These are phyloP conservation scores for Agonopterix arenella DNA, from an alignment of 2,888 invertebrate genomes.

Conservation along the genomic window DNA sequence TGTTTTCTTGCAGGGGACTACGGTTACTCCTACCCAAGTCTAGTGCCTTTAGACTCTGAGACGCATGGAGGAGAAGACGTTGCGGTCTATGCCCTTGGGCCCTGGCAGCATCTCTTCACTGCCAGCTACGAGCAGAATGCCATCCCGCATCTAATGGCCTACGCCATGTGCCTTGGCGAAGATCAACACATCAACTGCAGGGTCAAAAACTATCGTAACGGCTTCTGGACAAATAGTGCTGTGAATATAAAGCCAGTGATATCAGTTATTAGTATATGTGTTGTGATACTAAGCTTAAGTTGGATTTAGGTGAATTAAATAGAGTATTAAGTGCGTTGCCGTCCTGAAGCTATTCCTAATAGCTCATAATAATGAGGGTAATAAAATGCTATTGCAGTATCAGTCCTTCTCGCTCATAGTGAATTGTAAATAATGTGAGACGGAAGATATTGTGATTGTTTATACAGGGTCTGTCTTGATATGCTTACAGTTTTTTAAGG, in stretches of 20 bases:
- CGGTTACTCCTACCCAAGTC: conserved; percentile 75
- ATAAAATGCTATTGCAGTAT: too few species aligned
- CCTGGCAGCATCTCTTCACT: conserved; percentile 87
- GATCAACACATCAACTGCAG: conserved; percentile 63
- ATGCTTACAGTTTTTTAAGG: too few species aligned
- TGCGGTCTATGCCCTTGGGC: conserved; percentile 83
- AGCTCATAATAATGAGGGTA: too few species aligned
- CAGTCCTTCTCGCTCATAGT: too few species aligned
- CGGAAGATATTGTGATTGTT: too few species aligned
- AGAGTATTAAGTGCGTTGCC: too few species aligned
- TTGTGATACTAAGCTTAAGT: conserved; percentile 40
- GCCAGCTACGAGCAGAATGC: conserved; percentile 87
- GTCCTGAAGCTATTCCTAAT: too few species aligned
- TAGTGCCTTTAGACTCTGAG: conserved; percentile 79
- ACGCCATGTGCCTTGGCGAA: conserved; percentile 81
- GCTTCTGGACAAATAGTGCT: conserved; percentile 23
- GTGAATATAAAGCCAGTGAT: conserved; percentile 13
- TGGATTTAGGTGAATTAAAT: conserved; percentile 5
- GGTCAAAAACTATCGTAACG: conserved; percentile 12
- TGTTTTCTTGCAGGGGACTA: conserved; percentile 45
- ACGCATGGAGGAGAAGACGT: conserved; percentile 90
- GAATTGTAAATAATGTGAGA: too few species aligned
- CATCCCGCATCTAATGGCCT: conserved; percentile 86
- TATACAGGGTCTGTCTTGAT: too few species aligned
- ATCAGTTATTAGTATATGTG: conserved; percentile 20